phyloP scores from a whole-genome alignment of 2,888 invertebrate species.

The Ophraella communa region DNA sequence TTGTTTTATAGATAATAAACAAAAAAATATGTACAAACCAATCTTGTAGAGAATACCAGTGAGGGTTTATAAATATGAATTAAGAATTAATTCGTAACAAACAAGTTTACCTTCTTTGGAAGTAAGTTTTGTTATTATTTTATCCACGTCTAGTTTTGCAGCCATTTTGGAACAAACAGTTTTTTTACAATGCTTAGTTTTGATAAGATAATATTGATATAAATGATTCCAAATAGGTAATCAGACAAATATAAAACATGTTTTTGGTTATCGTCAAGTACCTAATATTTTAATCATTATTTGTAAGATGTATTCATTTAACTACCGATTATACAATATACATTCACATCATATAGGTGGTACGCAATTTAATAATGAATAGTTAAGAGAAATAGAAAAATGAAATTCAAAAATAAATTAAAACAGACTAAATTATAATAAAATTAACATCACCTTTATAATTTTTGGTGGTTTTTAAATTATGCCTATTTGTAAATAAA shows the following conservation, averaged over 20 bases:
- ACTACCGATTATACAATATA: background rate
- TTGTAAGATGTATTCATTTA: background rate
- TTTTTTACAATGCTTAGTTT: background rate
- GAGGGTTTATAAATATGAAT: too few relatives aligned
- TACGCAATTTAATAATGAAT: background rate
- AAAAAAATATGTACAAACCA: background rate
- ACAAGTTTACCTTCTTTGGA: conserved; percentile 40
- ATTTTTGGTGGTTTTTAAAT: too few relatives aligned
- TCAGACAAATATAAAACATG: background rate
- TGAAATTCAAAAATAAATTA: background rate
- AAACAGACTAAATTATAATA: too few relatives aligned
- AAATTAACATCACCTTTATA: too few relatives aligned
- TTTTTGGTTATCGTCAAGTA: background rate
- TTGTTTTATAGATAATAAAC: too few relatives aligned
- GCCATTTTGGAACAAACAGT: conserved; percentile 8
- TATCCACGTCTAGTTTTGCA: conserved; percentile 39
- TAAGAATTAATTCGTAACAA: background rate
- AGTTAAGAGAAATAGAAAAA: background rate
- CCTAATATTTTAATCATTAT: background rate
- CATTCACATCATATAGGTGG: background rate
- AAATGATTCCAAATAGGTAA: background rate
- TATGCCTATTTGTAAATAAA: too few relatives aligned
- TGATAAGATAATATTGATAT: conserved; percentile 7
- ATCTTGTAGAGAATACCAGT: too few relatives aligned
- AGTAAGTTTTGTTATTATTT: conserved; percentile 44